Percentiles rank a stretch among this genome's conserved stretches.
Conservation (phyloP, 2,888 invertebrate genomes). For the Harmothoe impar region DNA sequence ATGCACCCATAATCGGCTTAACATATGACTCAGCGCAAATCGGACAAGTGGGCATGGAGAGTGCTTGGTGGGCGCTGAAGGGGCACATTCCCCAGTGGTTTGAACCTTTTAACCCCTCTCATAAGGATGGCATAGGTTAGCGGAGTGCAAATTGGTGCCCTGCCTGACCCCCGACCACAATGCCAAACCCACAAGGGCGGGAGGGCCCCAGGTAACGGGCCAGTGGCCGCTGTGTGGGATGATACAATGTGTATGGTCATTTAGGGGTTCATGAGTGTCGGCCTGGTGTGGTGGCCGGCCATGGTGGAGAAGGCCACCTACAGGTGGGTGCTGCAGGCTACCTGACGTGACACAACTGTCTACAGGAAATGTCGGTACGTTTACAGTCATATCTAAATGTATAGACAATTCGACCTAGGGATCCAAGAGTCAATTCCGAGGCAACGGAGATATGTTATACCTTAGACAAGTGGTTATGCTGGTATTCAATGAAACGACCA, state of each 20-base stretch:
- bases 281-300: background rate
- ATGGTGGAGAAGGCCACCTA: background rate
- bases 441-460: too few species aligned
- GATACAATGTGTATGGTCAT: constrained; percentile 16
- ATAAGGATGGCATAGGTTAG: constrained; percentile 1
- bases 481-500: too few species aligned
- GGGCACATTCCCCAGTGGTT: constrained; percentile 33
- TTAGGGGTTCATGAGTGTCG: constrained; percentile 34
- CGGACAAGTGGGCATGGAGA: constrained; percentile 32
- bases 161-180: background rate
- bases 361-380: too few species aligned
- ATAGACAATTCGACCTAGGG: too few species aligned
- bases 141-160: constrained; percentile 30
- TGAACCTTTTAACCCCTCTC: constrained; percentile 21
- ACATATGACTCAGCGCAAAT: background rate
- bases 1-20: constrained; percentile 1
- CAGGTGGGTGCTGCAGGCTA: background rate
- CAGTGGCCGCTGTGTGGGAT: background rate
- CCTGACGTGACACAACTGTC: too few species aligned
- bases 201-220: background rate
- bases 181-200: background rate
- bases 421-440: too few species aligned
- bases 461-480: too few species aligned
- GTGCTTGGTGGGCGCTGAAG: background rate
- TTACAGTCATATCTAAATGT: too few species aligned